Percentiles rank a stretch among this genome's conserved stretches.
Evolutionary conservation across 2,888 invertebrate genomes (phyloP).

Genomic region (Temnothorax unifasciatus): DNA sequence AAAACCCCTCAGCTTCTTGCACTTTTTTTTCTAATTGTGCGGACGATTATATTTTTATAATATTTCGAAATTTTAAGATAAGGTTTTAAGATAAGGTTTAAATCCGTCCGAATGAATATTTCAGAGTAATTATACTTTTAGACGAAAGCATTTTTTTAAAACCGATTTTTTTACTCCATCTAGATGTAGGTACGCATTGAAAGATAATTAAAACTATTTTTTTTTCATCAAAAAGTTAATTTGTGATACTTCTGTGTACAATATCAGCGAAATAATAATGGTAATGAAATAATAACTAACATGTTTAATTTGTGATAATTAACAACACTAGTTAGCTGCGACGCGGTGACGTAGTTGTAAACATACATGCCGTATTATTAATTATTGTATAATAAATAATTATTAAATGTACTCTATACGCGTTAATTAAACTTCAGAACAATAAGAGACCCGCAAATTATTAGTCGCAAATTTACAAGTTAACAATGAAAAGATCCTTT

Average conservation of each 20-base stretch:
- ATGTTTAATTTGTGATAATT: conserved; percentile 2
- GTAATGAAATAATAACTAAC: background rate
- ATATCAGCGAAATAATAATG: background rate
- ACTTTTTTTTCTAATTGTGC: background rate
- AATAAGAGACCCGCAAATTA: background rate
- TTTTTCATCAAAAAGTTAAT: background rate
- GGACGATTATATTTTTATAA: background rate
- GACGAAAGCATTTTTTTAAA: background rate
- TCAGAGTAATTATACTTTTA: background rate
- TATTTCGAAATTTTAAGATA: background rate
- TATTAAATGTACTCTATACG: background rate
- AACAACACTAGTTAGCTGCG: conserved; percentile 4
- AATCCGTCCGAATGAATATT: too few relatives aligned
- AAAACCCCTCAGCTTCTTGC: too few relatives aligned
- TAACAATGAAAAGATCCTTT: background rate
- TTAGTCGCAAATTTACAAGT: background rate
- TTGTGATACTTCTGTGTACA: background rate
- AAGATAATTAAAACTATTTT: background rate
- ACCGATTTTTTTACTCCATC: background rate
- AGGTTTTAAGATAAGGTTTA: background rate
- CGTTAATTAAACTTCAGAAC: background rate
- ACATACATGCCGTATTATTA: conserved; percentile 8
- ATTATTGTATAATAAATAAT: conserved; percentile 24
- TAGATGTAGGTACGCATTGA: background rate
- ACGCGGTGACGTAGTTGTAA: background rate